Conservation (phyloP, 1,140 invertebrate genomes). For the Colletes latitarsis region DNA sequence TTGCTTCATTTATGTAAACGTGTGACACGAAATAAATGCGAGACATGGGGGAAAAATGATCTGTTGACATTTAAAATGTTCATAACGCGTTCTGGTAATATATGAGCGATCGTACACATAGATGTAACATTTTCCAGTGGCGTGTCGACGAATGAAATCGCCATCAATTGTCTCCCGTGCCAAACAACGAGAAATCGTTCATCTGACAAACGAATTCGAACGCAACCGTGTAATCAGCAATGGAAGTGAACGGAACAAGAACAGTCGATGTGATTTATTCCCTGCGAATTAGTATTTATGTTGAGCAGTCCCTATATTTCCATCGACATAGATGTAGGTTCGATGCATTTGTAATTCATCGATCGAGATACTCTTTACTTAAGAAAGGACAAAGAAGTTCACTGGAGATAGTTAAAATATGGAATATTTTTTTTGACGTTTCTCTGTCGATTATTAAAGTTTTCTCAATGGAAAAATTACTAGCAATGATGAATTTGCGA, state of each 20-base stretch:
- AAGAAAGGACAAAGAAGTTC: no score
- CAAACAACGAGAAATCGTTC: conserved; percentile 15
- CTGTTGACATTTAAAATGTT: neutral
- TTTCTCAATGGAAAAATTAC: no score
- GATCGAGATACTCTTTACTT: neutral
- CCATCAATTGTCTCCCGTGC: neutral
- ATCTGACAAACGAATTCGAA: neutral
- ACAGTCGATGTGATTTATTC: conserved; percentile 27
- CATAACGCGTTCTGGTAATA: neutral
- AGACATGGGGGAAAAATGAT: neutral
- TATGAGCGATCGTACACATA: neutral
- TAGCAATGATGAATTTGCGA: no score
- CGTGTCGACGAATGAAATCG: neutral
- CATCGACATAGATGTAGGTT: neutral
- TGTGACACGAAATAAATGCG: neutral
- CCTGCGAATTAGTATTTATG: conserved; percentile 30
- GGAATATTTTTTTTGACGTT: no score
- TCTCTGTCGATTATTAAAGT: no score
- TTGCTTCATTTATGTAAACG: neutral
- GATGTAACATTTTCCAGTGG: neutral
- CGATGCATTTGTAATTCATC: conserved; percentile 4
- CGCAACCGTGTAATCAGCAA: conserved; percentile 8
- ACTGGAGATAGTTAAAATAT: no score
- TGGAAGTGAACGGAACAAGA: neutral
- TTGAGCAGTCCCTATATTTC: neutral